These are phyloP conservation scores for Tauraco erythrolophus DNA, from an alignment of 2,113 vertebrate species.

Conservation along the genomic window DNA sequence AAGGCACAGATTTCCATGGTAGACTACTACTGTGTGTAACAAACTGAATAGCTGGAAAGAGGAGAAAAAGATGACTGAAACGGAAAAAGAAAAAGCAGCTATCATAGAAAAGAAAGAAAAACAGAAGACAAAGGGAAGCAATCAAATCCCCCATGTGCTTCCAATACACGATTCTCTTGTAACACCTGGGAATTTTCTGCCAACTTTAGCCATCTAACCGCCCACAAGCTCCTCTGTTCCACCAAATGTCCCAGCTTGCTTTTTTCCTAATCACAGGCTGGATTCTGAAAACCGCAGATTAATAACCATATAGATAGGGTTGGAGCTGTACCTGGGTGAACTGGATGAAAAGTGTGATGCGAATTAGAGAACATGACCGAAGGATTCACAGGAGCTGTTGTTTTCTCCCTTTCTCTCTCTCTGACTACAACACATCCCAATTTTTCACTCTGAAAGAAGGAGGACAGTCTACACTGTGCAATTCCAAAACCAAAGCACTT, in stretches of 20 bases:
- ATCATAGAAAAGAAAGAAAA: neutral
- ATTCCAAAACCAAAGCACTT: neutral
- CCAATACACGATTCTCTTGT: neutral
- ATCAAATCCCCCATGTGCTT: neutral
- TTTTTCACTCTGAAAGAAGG: neutral
- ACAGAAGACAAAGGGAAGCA: neutral
- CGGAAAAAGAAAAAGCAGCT: neutral
- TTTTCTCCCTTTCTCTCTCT: neutral
- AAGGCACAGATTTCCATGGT: neutral
- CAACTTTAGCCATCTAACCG: rapidly evolving
- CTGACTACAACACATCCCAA: neutral
- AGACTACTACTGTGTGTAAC: neutral
- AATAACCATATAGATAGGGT: neutral
- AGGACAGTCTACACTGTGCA: neutral
- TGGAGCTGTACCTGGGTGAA: neutral
- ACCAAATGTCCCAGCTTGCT: neutral
- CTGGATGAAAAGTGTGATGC: neutral
- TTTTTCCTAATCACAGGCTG: neutral
- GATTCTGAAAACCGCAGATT: neutral
- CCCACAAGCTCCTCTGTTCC: neutral
- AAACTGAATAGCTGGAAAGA: neutral
- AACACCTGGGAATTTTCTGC: neutral
- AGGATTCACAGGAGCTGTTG: neutral
- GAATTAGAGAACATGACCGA: neutral
- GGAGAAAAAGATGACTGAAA: neutral